phyloP scores from a whole-genome alignment of 1,140 invertebrate genomes.

The Orchesella cincta region DNA sequence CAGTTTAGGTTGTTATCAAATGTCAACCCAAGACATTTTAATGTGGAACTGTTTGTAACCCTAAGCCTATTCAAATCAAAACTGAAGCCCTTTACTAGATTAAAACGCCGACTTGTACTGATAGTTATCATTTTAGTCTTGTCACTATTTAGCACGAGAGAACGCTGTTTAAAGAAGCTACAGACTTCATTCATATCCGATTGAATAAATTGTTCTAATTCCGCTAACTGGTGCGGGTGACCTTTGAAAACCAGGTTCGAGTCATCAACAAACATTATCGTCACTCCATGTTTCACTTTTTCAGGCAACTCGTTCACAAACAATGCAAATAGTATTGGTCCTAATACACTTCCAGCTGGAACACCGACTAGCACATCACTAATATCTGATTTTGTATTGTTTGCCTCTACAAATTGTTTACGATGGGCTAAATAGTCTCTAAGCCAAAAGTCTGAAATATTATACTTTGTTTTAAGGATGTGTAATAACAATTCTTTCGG shows the following conservation, averaged over 20 bases:
- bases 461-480: neutral
- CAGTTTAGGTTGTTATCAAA: neutral
- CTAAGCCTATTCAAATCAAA: neutral
- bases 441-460: neutral
- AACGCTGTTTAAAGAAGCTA: neutral
- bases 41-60: neutral
- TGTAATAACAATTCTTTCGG: neutral
- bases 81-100: neutral
- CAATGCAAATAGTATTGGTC: neutral
- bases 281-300: neutral
- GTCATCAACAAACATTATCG: neutral
- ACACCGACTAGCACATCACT: neutral
- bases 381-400: neutral
- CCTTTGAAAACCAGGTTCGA: neutral
- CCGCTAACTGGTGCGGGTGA: no score
- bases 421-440: neutral
- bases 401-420: neutral
- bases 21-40: conserved; percentile 17
- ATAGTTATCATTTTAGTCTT: neutral
- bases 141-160: neutral
- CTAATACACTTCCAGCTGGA: neutral
- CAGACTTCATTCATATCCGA: neutral
- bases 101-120: neutral
- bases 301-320: neutral
- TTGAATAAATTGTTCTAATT: no score